A percentile compares a stretch with the other conserved stretches of the same genome.
Conservation (phyloP, 2,888 invertebrate species). For the Lathronympha strigana region DNA sequence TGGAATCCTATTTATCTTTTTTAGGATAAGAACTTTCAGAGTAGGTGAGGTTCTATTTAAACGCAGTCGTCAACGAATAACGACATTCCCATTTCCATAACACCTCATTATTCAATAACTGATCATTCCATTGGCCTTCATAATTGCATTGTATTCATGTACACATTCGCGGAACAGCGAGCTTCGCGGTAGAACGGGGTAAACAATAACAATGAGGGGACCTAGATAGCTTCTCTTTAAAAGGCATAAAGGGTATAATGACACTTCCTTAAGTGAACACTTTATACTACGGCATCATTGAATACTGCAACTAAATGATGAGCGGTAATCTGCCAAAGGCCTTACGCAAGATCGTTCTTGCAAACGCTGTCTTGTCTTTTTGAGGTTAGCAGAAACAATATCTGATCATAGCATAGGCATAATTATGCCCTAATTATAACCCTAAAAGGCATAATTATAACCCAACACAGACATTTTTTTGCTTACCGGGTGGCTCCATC, state of each 20-base stretch:
- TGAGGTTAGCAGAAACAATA: not conserved
- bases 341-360: not conserved
- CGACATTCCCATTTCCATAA: slow-evolving; percentile 43
- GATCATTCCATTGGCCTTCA: slow-evolving; percentile 62
- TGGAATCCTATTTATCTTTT: not conserved
- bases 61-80: not conserved
- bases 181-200: slow-evolving; percentile 55
- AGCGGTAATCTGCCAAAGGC: slow-evolving; percentile 24
- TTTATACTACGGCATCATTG: slow-evolving; percentile 23
- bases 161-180: slow-evolving; percentile 57
- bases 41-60: not conserved
- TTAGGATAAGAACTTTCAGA: not conserved
- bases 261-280: slow-evolving; percentile 27
- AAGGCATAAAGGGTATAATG: slow-evolving; percentile 39
- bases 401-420: not conserved
- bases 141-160: slow-evolving; percentile 56
- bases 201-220: slow-evolving; percentile 37
- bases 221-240: slow-evolving; percentile 36
- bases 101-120: slow-evolving; percentile 58
- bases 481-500: too few species aligned
- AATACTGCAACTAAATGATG: slow-evolving; percentile 22
- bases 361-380: not conserved
- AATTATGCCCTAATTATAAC: too few species aligned
- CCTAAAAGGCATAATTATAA: too few species aligned
- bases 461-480: too few species aligned